Evolutionary conservation across 2,113 vertebrate species (phyloP).

Genomic region (Nothoprocta pentlandii): DNA sequence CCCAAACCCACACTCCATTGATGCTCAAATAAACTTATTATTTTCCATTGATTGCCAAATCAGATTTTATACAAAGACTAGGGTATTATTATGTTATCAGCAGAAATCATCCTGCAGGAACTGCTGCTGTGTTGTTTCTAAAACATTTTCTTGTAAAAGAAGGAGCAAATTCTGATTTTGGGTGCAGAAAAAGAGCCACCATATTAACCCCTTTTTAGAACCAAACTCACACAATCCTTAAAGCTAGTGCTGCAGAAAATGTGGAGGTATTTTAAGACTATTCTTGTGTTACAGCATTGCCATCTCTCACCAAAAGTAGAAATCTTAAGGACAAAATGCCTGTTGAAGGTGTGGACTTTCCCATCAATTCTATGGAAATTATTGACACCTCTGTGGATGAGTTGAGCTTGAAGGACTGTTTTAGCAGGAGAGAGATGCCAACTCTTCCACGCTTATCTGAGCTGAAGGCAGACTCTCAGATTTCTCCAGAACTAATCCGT

Average conservation of each 20-base stretch:
- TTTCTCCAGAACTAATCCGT: neutral
- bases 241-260: neutral
- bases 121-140: neutral
- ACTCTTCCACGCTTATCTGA: neutral
- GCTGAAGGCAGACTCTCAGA: neutral
- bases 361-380: neutral
- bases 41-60: neutral
- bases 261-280: neutral
- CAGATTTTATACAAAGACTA: neutral
- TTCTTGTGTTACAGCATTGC: neutral
- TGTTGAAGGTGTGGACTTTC: neutral
- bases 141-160: neutral
- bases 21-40: neutral
- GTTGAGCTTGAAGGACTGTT: neutral
- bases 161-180: neutral
- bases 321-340: neutral
- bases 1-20: neutral
- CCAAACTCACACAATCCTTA: neutral
- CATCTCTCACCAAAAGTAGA: neutral
- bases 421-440: conserved; percentile 7
- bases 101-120: neutral
- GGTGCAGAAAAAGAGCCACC: neutral
- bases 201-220: neutral
- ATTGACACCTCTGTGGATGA: neutral
- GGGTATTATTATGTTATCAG: neutral